These are phyloP conservation scores for Temnothorax unifasciatus DNA, from an alignment of 2,888 invertebrate genomes.

Conservation along the genomic window DNA sequence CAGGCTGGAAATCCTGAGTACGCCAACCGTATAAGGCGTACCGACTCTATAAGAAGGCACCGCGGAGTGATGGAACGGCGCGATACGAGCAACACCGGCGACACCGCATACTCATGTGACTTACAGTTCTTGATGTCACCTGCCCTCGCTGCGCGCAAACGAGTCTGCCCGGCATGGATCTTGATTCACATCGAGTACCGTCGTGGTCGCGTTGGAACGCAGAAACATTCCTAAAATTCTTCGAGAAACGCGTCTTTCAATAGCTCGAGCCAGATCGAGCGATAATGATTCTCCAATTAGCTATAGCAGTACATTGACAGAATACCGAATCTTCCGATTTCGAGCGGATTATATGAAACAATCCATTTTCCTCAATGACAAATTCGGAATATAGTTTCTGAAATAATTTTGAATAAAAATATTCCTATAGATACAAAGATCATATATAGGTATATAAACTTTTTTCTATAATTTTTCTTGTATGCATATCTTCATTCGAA, in stretches of 20 bases:
- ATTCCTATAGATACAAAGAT: not conserved
- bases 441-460: not conserved
- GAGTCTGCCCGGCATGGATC: slow-evolving; percentile 66
- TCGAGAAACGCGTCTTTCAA: not conserved
- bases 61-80: slow-evolving; percentile 74
- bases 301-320: not conserved
- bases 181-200: slow-evolving; percentile 51
- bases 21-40: slow-evolving; percentile 67
- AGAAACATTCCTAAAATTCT: slow-evolving; percentile 49
- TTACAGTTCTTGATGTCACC: slow-evolving; percentile 73
- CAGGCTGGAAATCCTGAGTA: slow-evolving; percentile 71
- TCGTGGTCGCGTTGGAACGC: not conserved
- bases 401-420: not conserved
- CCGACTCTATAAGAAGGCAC: slow-evolving; percentile 65
- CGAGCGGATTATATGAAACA: not conserved
- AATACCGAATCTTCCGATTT: not conserved
- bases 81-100: slow-evolving; percentile 74
- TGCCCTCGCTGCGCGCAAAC: slow-evolving; percentile 73
- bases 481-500: not conserved
- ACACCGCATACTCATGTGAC: slow-evolving; percentile 76
- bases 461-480: not conserved
- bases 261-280: slow-evolving; percentile 20
- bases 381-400: not conserved
- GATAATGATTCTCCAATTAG: slow-evolving; percentile 48
- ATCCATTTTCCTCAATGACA: not conserved